These are phyloP conservation scores for Aricia agestis DNA, from an alignment of 1,140 invertebrate species.

Conservation along the genomic window DNA sequence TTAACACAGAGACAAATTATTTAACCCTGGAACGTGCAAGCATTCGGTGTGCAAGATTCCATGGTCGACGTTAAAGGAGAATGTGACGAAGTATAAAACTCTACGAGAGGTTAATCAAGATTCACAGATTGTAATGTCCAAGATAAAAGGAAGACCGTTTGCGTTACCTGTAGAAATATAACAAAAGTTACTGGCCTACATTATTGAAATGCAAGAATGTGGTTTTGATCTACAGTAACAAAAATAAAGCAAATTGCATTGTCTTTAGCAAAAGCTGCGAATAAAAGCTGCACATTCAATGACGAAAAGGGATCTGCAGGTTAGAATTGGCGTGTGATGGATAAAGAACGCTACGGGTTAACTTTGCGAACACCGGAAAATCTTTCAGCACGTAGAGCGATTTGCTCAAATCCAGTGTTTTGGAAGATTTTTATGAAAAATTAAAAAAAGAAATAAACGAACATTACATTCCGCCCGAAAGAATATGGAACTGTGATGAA, in stretches of 20 bases:
- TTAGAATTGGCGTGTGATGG: neutral
- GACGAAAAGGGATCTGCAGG: neutral
- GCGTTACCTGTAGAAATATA: neutral
- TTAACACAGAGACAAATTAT: too few relatives aligned
- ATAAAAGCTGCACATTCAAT: neutral
- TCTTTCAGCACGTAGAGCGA: neutral
- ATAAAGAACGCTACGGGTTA: neutral
- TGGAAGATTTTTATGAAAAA: neutral
- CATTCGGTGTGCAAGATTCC: too few relatives aligned
- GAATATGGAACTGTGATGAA: neutral
- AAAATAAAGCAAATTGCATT: neutral
- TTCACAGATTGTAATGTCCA: neutral
- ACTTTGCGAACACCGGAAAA: neutral
- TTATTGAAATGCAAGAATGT: slow-evolving; percentile 13
- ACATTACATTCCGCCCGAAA: neutral
- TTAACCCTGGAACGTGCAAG: too few relatives aligned
- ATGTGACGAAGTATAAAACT: too few relatives aligned
- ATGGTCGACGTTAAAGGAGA: too few relatives aligned
- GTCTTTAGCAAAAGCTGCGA: neutral
- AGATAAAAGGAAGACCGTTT: slow-evolving; percentile 13
- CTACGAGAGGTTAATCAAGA: neutral
- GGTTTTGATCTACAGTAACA: neutral
- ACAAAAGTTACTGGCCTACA: slow-evolving; percentile 3
- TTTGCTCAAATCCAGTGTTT: neutral
- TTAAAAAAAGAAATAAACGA: neutral